Evolutionary conservation across 2,888 invertebrate species (phyloP).

Genomic region (Athalia circularis): DNA sequence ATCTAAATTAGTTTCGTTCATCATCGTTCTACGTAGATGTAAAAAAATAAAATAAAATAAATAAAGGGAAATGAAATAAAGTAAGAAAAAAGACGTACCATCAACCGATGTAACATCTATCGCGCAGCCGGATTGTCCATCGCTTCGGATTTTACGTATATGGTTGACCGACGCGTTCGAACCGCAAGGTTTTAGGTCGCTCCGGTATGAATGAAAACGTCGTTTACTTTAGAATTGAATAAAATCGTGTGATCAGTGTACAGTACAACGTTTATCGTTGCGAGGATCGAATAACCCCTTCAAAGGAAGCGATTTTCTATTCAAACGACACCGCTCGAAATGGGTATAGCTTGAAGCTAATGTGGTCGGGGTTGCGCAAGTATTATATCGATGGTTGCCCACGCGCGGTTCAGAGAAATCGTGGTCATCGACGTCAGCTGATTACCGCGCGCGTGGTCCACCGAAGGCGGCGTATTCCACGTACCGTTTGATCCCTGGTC

Average conservation of each 20-base stretch:
- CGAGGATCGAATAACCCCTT: not conserved
- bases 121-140: too few species aligned
- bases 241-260: constrained; percentile 11
- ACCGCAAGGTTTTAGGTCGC: too few species aligned
- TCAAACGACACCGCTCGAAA: constrained; percentile 10
- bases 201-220: not conserved
- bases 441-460: constrained; percentile 25
- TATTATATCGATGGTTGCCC: not conserved
- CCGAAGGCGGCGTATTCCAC: constrained; percentile 3
- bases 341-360: not conserved
- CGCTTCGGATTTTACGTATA: too few species aligned
- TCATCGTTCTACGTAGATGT: too few species aligned
- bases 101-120: too few species aligned
- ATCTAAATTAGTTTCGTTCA: too few species aligned
- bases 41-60: too few species aligned
- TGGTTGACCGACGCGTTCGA: too few species aligned
- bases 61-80: too few species aligned
- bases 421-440: constrained; percentile 41
- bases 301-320: constrained; percentile 37
- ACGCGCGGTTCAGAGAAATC: constrained; percentile 1
- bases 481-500: constrained; percentile 24
- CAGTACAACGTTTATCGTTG: not conserved
- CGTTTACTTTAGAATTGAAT: constrained; percentile 13
- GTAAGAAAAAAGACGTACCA: too few species aligned
- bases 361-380: constrained; percentile 21